Evolutionary conservation across 2,888 invertebrate genomes (phyloP), one percentile per base, ranked within the genome.

Genomic region (Drosophila nr. medialis): DNA sequence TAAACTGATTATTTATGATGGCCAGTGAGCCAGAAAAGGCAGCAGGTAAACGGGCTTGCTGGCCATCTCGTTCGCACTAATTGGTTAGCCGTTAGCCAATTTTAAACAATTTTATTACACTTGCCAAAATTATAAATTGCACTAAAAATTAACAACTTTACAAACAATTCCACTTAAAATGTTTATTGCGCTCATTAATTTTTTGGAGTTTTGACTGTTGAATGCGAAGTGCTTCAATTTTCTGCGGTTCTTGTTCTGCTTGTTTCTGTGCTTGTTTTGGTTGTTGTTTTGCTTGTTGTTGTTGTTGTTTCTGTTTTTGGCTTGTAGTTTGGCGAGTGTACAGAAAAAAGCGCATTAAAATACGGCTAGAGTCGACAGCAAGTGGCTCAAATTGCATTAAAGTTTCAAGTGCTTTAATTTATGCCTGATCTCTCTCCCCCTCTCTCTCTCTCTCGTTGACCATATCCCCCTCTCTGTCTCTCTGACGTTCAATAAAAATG

Each of bases 141-240:
- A 88, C 90, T 90, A 90, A 90, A 88, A 91, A 90, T 87, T 87
- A 91, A 87, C 91, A 87, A 88, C 87, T 87, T 87, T 62, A 83
- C 89, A 89, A 87, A 87, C 87, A 87, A 91, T 87, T 87, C 87
- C 91, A 87, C 87, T 87, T 90, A 87, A 87, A 90, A 87, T 87
- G 91, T 87, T 87, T 87, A 87, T 87, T 86, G 90, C 81, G 86
- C 87, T 91, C 87, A 87, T 87, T 87, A 87, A 87, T 87, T 87
- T 87, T 80, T 74, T 67, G 62, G 66, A 68, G 68, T 68, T 73
- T 75, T 56, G 81, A 85, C 77, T 85, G 74, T 84, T 81, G 70
- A 82, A 78, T 72, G 65, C 64, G 69, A 78, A 65, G 65, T 53
- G 59, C 64, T 29, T 27, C 58, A 49, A 61, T 49, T 21, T 30